These are phyloP conservation scores for Galerucella nymphaeae DNA, from an alignment of 2,888 invertebrate species.

Conservation along the genomic window DNA sequence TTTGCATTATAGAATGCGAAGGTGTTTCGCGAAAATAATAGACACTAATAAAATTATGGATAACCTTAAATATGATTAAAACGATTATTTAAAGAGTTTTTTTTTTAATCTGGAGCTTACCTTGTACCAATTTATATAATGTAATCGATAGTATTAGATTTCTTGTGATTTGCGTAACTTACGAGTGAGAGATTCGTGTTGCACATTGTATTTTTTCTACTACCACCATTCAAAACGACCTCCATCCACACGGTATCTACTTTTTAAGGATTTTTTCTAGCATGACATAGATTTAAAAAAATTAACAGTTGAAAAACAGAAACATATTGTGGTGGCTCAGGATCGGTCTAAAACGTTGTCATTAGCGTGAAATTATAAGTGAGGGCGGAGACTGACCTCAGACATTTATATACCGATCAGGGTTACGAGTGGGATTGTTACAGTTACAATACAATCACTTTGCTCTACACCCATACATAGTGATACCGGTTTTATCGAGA, in stretches of 20 bases:
- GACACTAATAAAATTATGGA: not conserved
- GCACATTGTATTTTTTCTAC: no score
- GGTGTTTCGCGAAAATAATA: not conserved
- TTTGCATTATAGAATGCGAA: not conserved
- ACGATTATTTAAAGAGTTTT: not conserved
- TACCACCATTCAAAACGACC: no score
- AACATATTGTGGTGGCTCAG: not conserved
- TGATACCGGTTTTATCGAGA: slow-evolving; percentile 15
- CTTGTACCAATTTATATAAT: not conserved
- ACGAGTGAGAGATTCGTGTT: no score
- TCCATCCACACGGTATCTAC: no score
- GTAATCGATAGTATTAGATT: not conserved
- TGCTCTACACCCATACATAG: slow-evolving; percentile 48
- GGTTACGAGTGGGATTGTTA: slow-evolving; percentile 55
- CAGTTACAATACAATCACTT: slow-evolving; percentile 56
- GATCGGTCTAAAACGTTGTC: slow-evolving; percentile 27
- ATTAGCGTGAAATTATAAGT: slow-evolving; percentile 27
- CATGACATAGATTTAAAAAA: no score
- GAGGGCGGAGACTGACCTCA: slow-evolving; percentile 72
- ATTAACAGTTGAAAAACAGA: no score
- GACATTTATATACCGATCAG: slow-evolving; percentile 37
- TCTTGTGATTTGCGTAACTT: no score
- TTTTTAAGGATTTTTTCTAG: no score
- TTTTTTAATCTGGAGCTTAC: not conserved
- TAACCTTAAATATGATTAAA: not conserved